Base-by-base conservation (phyloP, 1,140 invertebrate genomes). In the Solen grandis region DNA sequence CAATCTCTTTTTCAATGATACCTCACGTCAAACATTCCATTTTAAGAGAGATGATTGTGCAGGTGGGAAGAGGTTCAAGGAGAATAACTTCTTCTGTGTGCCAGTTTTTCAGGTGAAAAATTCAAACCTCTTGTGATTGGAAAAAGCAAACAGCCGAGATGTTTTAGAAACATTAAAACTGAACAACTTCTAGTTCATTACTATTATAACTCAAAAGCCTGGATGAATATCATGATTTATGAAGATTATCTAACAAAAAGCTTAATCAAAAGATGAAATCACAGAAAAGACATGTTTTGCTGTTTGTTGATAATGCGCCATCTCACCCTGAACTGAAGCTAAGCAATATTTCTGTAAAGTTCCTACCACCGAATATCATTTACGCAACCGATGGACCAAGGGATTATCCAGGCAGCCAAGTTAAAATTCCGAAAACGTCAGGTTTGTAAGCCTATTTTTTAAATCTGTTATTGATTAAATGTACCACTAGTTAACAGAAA, bases 151-250 rank as follows among this genome's bases (percentile, higher is more conserved):
- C n/a, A n/a, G n/a, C n/a, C n/a, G n/a, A n/a, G n/a, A n/a, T n/a
- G n/a, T n/a, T n/a, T n/a, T n/a, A n/a, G n/a, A n/a, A n/a, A n/a
- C n/a, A n/a, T n/a, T n/a, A n/a, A n/a, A n/a, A n/a, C n/a, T n/a
- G 75, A 66, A 29, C 46, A 60, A 4, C 31, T 70, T 4, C 76
- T 66, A 8, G 52, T 79, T 19, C 5, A 41, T 22, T 79, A 79
- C 38, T 50, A 36, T 33, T 50, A 25, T 27, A 91, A 82, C 81
- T 88, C 87, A 54, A 93, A 90, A 85, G 91, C 93, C 13, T 93
- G 93, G 93, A 93, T 93, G 92, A 93, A 91, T 27, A 60, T 72
- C 19, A 76, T 84, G 31, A 63, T 89, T 41, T 92, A 88, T 69
- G 84, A 82, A 54, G 78, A 83, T n/a, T 88, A 55, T 83, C 81